A percentile compares a stretch with the other conserved stretches of the same genome.
phyloP scores from a whole-genome alignment of 2,888 invertebrate genomes.

The Noctua fimbriata region DNA sequence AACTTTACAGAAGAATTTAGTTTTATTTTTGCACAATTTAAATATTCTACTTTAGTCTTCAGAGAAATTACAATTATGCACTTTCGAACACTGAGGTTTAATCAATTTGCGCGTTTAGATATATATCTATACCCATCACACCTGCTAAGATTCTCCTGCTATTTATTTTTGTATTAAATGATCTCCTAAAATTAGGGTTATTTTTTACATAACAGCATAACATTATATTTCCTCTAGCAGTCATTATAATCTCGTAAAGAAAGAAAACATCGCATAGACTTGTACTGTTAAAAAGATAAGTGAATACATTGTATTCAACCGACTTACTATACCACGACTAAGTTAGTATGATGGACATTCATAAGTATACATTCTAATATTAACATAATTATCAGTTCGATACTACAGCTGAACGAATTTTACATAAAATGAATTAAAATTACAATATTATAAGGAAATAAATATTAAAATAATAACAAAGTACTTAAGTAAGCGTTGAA shows the following conservation, averaged over 20 bases:
- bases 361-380: conserved; percentile 48
- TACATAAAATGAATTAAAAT: conserved; percentile 57
- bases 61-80: neutral
- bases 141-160: neutral
- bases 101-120: conserved; percentile 1
- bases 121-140: neutral
- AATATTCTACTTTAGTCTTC: neutral
- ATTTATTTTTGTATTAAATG: neutral
- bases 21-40: neutral
- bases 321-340: conserved; percentile 40
- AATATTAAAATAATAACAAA: conserved; percentile 72
- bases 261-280: conserved; percentile 38
- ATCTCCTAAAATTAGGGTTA: neutral
- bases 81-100: neutral
- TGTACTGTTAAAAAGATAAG: conserved; percentile 60
- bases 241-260: conserved; percentile 28
- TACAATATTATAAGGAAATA: conserved; percentile 63
- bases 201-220: conserved; percentile 18
- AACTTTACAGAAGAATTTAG: neutral
- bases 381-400: conserved; percentile 61
- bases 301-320: conserved; percentile 67
- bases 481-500: conserved; percentile 64
- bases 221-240: conserved; percentile 11
- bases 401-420: conserved; percentile 58
- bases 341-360: conserved; percentile 52